Evolutionary conservation across 2,888 invertebrate species (phyloP).

Genomic region (Bedellia somnulentella): DNA sequence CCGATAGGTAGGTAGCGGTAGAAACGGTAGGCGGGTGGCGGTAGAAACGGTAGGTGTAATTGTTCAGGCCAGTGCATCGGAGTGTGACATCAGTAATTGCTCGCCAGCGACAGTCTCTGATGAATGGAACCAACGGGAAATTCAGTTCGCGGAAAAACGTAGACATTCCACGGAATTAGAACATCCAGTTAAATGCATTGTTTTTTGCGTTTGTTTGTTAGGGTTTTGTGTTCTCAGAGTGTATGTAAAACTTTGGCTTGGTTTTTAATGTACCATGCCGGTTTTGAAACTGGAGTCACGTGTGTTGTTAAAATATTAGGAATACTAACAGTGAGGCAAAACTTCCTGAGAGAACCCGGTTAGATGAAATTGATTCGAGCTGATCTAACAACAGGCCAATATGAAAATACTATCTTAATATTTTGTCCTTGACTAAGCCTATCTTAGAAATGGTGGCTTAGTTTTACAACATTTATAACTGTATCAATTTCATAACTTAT

Average conservation of each 20-base stretch:
- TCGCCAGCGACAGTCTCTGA: slow-evolving; percentile 41
- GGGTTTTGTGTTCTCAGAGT: slow-evolving; percentile 9
- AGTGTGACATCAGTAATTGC: slow-evolving; percentile 53
- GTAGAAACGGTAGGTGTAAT: slow-evolving; percentile 24
- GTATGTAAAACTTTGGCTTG: slow-evolving; percentile 5
- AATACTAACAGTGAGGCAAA: not conserved
- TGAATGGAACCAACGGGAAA: slow-evolving; percentile 45
- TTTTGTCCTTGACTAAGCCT: no score
- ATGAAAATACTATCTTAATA: no score
- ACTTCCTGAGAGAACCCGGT: not conserved
- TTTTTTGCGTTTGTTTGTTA: slow-evolving; percentile 10
- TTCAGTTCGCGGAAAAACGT: slow-evolving; percentile 30
- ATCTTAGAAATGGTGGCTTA: no score
- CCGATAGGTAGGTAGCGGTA: not conserved
- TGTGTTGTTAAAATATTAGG: not conserved
- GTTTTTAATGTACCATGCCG: not conserved
- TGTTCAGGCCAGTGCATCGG: slow-evolving; percentile 28
- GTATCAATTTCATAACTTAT: no score
- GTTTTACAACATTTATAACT: no score
- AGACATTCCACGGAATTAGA: slow-evolving; percentile 43
- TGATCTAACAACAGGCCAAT: no score
- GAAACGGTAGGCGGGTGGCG: not conserved
- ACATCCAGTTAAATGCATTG: slow-evolving; percentile 26
- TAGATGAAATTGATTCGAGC: not conserved
- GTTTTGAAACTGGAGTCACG: not conserved